A percentile compares a stretch with the other conserved stretches of the same genome.
Conservation (phyloP, 2,888 invertebrate genomes). For the Drosophila macrospina region DNA sequence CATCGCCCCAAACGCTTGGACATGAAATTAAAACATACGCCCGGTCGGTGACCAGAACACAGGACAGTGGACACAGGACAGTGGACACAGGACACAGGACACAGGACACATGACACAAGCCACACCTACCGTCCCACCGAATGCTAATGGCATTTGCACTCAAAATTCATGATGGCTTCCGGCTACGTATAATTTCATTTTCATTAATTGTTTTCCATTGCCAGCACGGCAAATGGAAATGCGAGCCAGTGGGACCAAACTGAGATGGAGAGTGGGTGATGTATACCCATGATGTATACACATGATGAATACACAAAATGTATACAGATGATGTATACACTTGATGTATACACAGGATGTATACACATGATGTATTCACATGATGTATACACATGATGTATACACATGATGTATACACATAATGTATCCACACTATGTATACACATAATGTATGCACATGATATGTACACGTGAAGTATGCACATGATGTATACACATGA, state of each 20-base stretch:
- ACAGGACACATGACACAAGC: background rate
- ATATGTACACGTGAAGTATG: too few relatives aligned
- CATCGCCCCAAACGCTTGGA: background rate
- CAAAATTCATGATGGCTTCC: constrained; percentile 72
- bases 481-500: too few relatives aligned
- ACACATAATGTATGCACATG: too few relatives aligned
- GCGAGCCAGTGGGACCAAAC: background rate
- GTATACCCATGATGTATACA: background rate
- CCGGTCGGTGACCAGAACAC: constrained; percentile 27
- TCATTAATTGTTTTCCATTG: constrained; percentile 74
- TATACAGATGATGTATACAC: background rate
- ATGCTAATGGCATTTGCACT: constrained; percentile 76
- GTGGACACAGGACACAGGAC: background rate
- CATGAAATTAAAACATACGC: constrained; percentile 52
- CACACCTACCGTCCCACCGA: constrained; percentile 20
- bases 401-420: too few relatives aligned
- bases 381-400: too few relatives aligned
- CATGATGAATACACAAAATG: too few relatives aligned
- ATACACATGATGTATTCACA: too few relatives aligned
- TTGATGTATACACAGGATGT: too few relatives aligned
- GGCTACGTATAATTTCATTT: constrained; percentile 75
- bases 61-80: background rate
- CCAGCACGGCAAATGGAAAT: constrained; percentile 9
- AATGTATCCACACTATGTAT: too few relatives aligned
- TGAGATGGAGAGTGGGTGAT: background rate